Conservation (phyloP, 35 echinoderm and acorn worm genomes). For the Acanthaster planci region DNA sequence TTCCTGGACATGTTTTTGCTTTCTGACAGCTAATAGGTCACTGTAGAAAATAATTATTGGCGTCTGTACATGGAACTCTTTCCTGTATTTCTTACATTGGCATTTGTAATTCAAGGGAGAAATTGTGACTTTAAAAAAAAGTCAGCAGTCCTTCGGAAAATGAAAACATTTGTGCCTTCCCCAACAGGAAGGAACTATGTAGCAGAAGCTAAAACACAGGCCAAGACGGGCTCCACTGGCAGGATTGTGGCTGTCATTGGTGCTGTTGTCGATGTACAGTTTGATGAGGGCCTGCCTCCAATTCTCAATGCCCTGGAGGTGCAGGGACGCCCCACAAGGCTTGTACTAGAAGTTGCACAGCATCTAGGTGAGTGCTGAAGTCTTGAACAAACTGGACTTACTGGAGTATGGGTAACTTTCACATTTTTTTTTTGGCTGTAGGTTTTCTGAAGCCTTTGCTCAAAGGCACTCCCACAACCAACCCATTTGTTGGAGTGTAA, state of each 20-base stretch:
- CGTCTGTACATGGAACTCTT: too few species aligned
- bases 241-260: slow-evolving; percentile 93
- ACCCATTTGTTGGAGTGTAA: not conserved
- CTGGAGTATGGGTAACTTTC: too few species aligned
- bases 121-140: too few species aligned
- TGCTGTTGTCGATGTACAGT: slow-evolving; percentile 98
- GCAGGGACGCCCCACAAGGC: slow-evolving; percentile 74
- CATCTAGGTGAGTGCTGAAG: slow-evolving; percentile 85
- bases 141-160: too few species aligned
- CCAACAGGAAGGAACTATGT: slow-evolving; percentile 80
- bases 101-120: too few species aligned
- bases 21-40: too few species aligned
- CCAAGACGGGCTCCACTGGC: slow-evolving; percentile 49
- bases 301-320: slow-evolving; percentile 99
- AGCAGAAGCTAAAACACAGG: slow-evolving; percentile 73
- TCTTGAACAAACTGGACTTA: too few species aligned
- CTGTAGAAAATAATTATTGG: too few species aligned
- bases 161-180: not conserved
- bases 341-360: slow-evolving; percentile 95
- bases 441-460: not conserved
- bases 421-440: too few species aligned
- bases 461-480: not conserved
- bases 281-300: slow-evolving; percentile 92
- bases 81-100: too few species aligned
- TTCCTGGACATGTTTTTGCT: too few species aligned